Evolutionary conservation across 2,888 invertebrate species (phyloP), one percentile per base, ranked within the genome.

Genomic region (Dasypogon diadema): DNA sequence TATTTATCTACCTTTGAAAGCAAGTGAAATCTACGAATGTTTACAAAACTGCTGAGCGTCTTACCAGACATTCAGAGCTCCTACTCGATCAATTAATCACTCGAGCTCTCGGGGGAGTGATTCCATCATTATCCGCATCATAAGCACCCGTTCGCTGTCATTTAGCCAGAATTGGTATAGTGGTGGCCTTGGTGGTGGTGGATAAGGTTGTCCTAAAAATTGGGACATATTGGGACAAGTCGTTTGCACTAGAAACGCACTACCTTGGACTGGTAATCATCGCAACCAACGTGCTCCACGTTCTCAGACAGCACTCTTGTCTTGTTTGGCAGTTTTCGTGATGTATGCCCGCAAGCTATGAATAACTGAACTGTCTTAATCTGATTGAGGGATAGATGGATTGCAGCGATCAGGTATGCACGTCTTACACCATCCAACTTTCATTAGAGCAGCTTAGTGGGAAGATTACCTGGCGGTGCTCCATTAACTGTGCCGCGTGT

Each of bases 61-160:
- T 54, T 54, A 6, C 8, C 37, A 60, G 37, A 37, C 16, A n/a
- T n/a, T n/a, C n/a, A n/a, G n/a, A 14, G 34, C 65, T 65, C 48
- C 65, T 65, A 24, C 26, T 54, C 65, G 48, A 68, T 68, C 65
- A 48, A 68, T 68, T 68, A 68, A 68, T 68, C 65, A 68, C 22
- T 46, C 24, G 24, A 14, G 26, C 8, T 14, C 46, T 8, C 16
- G 60, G n/a, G 34, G 30, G 34, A 24, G 24, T 10, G 48, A 8
- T 14, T 21, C 42, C 42, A 14, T 21, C 48, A 68, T 68, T 18
- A 54, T 18, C 16, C n/a, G 5, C 18, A 21, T 6, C 5, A 54
- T 12, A 18, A 54, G 22, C 12, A 54, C 21, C 54, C 5, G 22
- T 18, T 10, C 18, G 22, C 1, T 22, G 54, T 54, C 18, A 54